These are phyloP conservation scores for Spea bombifrons DNA, from an alignment of 2,113 vertebrate genomes.

Conservation along the genomic window DNA sequence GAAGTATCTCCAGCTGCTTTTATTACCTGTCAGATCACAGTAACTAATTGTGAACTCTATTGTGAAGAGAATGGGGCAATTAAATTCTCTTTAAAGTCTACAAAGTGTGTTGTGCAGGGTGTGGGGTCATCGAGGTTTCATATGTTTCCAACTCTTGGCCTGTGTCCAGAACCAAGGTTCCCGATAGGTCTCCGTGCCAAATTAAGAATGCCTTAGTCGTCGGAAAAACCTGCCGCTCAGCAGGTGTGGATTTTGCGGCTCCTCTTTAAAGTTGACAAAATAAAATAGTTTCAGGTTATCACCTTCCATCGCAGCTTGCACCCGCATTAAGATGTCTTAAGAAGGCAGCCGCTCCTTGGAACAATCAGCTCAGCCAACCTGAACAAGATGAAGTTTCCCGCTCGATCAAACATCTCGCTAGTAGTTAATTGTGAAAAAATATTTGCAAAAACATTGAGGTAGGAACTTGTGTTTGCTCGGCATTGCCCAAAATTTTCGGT, in stretches of 20 bases:
- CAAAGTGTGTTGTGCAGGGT: slow-evolving; percentile 22
- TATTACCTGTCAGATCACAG: slow-evolving; percentile 33
- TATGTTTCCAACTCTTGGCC: slow-evolving; percentile 8
- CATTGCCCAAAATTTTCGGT: too few species aligned
- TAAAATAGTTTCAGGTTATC: neutral
- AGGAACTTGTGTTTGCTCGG: too few species aligned
- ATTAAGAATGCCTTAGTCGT: slow-evolving; percentile 18
- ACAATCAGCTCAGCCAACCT: neutral
- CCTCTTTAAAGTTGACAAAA: slow-evolving; percentile 16
- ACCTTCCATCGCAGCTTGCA: neutral
- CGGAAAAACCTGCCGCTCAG: slow-evolving; percentile 1
- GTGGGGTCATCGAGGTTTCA: slow-evolving; percentile 16
- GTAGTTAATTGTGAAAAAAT: too few species aligned
- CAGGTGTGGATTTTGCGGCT: neutral
- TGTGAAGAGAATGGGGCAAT: slow-evolving; percentile 31
- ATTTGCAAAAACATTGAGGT: too few species aligned
- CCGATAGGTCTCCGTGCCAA: neutral
- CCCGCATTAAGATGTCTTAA: neutral
- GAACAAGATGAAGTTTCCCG: too few species aligned
- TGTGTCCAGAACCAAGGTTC: neutral
- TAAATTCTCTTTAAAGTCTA: slow-evolving; percentile 35
- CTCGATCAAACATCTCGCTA: too few species aligned
- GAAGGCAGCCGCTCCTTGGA: neutral
- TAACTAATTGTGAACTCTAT: slow-evolving; percentile 40
- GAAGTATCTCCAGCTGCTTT: slow-evolving; percentile 22